phyloP scores from a whole-genome alignment of 2,797 vertebrate species.

The Micromesistius poutassou region DNA sequence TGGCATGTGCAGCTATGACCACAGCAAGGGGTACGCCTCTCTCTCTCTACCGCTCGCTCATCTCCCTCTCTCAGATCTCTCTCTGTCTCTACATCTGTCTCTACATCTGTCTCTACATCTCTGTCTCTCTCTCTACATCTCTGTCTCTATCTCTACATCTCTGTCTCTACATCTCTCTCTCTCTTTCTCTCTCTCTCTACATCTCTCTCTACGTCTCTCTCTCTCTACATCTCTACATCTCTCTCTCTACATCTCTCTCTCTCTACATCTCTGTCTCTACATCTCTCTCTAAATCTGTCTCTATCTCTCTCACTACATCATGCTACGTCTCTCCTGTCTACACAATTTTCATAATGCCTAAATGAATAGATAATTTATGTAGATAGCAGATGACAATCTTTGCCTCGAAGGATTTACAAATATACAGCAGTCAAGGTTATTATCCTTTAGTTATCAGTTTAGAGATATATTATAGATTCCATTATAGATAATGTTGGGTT shows the following conservation, averaged over 20 bases:
- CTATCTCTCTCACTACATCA: too few species aligned
- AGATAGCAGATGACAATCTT: neutral
- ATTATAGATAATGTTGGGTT: neutral
- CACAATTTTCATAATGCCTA: neutral
- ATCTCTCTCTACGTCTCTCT: constrained; percentile 38
- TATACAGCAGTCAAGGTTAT: neutral
- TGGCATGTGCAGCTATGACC: constrained; percentile 88
- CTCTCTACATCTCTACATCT: neutral
- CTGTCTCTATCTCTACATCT: too few species aligned
- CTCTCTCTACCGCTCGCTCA: neutral
- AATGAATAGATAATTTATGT: neutral
- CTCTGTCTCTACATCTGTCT: too few species aligned
- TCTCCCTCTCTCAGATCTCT: neutral
- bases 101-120: too few species aligned
- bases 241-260: too few species aligned
- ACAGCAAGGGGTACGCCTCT: constrained; percentile 79
- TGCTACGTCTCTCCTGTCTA: neutral
- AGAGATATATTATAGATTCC: neutral
- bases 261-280: too few species aligned
- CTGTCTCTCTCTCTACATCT: too few species aligned
- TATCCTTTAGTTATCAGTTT: neutral
- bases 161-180: too few species aligned
- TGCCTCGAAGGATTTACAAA: neutral
- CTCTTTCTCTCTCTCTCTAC: too few species aligned
- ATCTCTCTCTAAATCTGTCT: too few species aligned